These are phyloP conservation scores for Chunga burmeisteri DNA, from an alignment of 2,113 vertebrate genomes.

Conservation along the genomic window DNA sequence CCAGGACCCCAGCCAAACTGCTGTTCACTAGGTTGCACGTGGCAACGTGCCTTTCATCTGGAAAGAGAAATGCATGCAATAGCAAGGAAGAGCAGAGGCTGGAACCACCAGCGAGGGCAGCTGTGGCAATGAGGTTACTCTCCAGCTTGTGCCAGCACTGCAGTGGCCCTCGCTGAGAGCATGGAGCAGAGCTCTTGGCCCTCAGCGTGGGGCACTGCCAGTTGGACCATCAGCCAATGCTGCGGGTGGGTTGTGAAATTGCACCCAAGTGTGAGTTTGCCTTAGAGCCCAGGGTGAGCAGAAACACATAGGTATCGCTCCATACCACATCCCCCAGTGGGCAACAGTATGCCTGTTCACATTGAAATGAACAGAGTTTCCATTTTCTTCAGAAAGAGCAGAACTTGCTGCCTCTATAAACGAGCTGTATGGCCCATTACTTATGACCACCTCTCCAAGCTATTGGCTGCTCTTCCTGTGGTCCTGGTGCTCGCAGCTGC, in stretches of 20 bases:
- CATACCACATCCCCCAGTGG: neutral
- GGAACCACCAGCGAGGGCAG: neutral
- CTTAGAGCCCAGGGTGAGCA: neutral
- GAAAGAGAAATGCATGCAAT: neutral
- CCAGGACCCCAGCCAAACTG: neutral
- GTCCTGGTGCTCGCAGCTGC: neutral
- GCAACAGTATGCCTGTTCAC: neutral
- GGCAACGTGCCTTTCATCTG: neutral
- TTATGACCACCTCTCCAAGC: neutral
- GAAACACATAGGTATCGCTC: neutral
- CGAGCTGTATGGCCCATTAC: neutral
- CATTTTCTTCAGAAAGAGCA: neutral
- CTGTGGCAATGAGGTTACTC: neutral
- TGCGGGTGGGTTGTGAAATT: neutral
- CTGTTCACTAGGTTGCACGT: neutral
- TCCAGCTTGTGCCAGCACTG: neutral
- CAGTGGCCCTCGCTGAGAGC: neutral
- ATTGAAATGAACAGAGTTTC: neutral
- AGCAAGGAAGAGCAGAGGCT: neutral
- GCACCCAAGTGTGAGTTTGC: neutral
- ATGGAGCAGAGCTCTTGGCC: neutral
- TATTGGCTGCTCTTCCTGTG: neutral
- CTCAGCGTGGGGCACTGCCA: neutral
- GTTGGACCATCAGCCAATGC: fast-evolving
- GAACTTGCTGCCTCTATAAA: neutral